A percentile compares a stretch with the other conserved stretches of the same genome.
Conservation (phyloP, 2,888 invertebrate genomes). For the Ariolimax columbianus region DNA sequence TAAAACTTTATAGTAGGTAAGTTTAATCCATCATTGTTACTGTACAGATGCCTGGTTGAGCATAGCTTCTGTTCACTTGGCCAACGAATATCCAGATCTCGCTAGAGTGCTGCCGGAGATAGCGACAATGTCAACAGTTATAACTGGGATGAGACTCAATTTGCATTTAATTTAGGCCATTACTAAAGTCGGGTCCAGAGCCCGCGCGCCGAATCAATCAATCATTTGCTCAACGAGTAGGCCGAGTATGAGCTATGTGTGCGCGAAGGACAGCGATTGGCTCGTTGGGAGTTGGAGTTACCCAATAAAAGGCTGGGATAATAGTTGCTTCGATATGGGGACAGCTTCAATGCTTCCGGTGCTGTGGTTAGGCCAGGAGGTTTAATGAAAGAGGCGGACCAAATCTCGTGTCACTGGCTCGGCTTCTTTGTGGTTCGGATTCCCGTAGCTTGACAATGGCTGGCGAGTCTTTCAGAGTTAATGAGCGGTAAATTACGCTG, state of each 20-base stretch:
- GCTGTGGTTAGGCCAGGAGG: not conserved
- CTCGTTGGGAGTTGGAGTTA: slow-evolving; percentile 25
- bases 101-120: too few species aligned
- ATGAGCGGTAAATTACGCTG: slow-evolving; percentile 40
- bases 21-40: not conserved
- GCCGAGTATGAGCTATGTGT: not conserved
- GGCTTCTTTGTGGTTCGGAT: slow-evolving; percentile 6
- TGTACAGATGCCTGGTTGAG: not conserved
- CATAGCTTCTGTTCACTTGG: not conserved
- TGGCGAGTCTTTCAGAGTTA: slow-evolving; percentile 22
- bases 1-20: too few species aligned
- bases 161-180: slow-evolving; percentile 12
- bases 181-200: not conserved
- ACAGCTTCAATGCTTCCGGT: slow-evolving; percentile 25
- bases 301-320: slow-evolving; percentile 42
- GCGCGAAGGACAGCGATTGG: slow-evolving; percentile 16
- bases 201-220: slow-evolving; percentile 28
- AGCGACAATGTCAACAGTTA: not conserved
- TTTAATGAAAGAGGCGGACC: slow-evolving; percentile 30
- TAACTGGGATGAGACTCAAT: not conserved
- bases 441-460: not conserved
- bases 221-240: slow-evolving; percentile 11
- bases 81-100: not conserved
- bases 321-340: slow-evolving; percentile 38
- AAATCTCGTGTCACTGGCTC: slow-evolving; percentile 18